A percentile compares a stretch with the other conserved stretches of the same genome.
Evolutionary conservation across 2,113 vertebrate genomes (phyloP).

Genomic region (Campylomormyrus tamandua): DNA sequence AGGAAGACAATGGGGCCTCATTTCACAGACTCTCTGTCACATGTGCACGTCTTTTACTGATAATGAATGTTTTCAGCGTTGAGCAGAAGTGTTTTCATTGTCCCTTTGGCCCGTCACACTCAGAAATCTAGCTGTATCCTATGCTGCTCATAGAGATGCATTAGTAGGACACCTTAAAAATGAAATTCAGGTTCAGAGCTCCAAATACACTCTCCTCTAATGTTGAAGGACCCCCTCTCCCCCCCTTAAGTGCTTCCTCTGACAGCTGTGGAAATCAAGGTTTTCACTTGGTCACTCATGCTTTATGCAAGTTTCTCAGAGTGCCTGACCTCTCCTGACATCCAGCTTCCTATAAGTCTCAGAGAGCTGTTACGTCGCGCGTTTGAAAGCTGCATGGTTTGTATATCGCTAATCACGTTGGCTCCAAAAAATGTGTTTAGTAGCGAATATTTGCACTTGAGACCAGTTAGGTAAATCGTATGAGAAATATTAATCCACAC

Average conservation of each 20-base stretch:
- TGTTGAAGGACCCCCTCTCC: background rate
- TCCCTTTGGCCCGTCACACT: background rate
- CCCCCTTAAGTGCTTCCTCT: background rate
- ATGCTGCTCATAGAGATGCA: background rate
- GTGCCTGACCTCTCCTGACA: slow-evolving; percentile 14
- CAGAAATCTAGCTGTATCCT: background rate
- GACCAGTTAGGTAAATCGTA: background rate
- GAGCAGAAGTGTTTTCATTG: slow-evolving; percentile 3
- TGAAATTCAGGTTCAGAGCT: background rate
- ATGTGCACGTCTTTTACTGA: slow-evolving; percentile 2
- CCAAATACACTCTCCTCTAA: background rate
- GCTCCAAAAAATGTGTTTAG: slow-evolving; percentile 25
- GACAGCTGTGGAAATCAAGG: slow-evolving; percentile 5
- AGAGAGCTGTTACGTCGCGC: background rate
- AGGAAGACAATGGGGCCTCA: background rate
- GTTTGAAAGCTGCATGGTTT: background rate
- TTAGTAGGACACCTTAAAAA: background rate
- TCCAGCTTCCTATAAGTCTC: background rate
- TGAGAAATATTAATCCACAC: background rate
- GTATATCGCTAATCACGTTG: background rate
- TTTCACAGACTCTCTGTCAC: slow-evolving; percentile 1
- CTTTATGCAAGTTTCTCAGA: slow-evolving; percentile 15
- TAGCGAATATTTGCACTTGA: background rate
- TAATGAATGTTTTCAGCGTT: background rate
- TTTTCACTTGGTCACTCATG: slow-evolving; percentile 2